These are phyloP conservation scores for Phyllostomus hastatus DNA, from an alignment of 2,113 vertebrate genomes.

Conservation along the genomic window DNA sequence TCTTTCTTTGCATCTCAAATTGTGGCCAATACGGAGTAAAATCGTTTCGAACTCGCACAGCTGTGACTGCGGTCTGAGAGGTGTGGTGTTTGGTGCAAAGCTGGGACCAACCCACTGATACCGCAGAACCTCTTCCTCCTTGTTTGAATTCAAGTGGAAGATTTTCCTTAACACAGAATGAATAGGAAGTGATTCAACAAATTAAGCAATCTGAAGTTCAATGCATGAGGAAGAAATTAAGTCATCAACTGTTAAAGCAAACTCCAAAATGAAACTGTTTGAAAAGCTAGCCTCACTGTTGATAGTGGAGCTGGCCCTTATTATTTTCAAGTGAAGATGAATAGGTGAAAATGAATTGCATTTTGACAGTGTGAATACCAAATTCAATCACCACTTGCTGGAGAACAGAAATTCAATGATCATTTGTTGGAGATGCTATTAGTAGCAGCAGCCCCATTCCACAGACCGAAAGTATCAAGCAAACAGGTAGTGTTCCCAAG, in stretches of 20 bases:
- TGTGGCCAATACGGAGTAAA: background rate
- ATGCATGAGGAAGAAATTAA: background rate
- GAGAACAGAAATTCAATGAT: background rate
- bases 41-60: background rate
- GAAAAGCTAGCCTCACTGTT: background rate
- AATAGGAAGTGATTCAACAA: slow-evolving; percentile 10
- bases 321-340: background rate
- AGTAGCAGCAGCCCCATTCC: background rate
- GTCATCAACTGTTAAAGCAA: background rate
- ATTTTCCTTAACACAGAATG: background rate
- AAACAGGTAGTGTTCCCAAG: background rate
- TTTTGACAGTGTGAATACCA: background rate
- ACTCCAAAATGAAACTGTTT: background rate
- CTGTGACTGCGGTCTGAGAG: background rate
- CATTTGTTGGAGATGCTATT: background rate
- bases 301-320: background rate
- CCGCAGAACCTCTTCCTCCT: background rate
- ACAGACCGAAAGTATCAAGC: background rate
- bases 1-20: slow-evolving; percentile 11
- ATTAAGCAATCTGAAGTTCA: slow-evolving; percentile 23
- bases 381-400: background rate
- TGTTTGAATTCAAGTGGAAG: background rate
- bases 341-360: background rate
- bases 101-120: background rate
- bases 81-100: background rate